Evolutionary conservation across 1,140 invertebrate genomes (phyloP).

Genomic region (Nephila pilipes): DNA sequence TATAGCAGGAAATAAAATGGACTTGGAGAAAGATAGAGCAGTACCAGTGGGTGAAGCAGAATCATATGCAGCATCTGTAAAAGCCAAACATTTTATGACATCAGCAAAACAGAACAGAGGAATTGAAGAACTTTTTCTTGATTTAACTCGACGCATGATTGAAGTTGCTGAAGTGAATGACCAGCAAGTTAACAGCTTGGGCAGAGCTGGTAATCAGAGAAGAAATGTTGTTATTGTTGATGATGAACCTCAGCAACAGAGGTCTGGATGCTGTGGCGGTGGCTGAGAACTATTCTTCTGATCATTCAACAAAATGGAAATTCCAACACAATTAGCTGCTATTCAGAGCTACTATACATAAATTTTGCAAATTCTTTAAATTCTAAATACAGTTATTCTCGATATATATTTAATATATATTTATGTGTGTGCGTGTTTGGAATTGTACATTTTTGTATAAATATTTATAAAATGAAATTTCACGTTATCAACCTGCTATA

Average conservation of each 20-base stretch:
- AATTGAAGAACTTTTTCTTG: slow-evolving; percentile 95
- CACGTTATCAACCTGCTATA: neutral
- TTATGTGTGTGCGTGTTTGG: slow-evolving; percentile 42
- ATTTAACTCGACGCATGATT: slow-evolving; percentile 87
- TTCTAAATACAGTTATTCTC: slow-evolving; percentile 56
- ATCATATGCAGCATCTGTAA: slow-evolving; percentile 94
- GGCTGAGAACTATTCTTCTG: slow-evolving; percentile 15
- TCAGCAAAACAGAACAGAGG: slow-evolving; percentile 97
- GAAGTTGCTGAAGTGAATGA: slow-evolving; percentile 80
- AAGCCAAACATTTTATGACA: slow-evolving; percentile 96
- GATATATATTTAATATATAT: slow-evolving; percentile 60
- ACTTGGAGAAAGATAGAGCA: slow-evolving; percentile 94
- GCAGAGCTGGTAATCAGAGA: slow-evolving; percentile 78
- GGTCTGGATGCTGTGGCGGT: slow-evolving; percentile 80
- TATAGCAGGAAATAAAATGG: slow-evolving; percentile 99
- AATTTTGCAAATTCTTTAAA: slow-evolving; percentile 22
- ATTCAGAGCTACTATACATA: slow-evolving; percentile 21
- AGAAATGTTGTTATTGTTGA: slow-evolving; percentile 81
- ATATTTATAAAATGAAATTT: slow-evolving; percentile 51
- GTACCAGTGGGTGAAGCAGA: slow-evolving; percentile 93
- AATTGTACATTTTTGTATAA: slow-evolving; percentile 57
- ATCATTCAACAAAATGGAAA: neutral
- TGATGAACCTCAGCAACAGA: slow-evolving; percentile 79
- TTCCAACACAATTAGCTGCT: slow-evolving; percentile 15
- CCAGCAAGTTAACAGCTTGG: slow-evolving; percentile 76